Evolutionary conservation across 2,113 vertebrate genomes (phyloP).

Genomic region (Triplophysa tibetana): DNA sequence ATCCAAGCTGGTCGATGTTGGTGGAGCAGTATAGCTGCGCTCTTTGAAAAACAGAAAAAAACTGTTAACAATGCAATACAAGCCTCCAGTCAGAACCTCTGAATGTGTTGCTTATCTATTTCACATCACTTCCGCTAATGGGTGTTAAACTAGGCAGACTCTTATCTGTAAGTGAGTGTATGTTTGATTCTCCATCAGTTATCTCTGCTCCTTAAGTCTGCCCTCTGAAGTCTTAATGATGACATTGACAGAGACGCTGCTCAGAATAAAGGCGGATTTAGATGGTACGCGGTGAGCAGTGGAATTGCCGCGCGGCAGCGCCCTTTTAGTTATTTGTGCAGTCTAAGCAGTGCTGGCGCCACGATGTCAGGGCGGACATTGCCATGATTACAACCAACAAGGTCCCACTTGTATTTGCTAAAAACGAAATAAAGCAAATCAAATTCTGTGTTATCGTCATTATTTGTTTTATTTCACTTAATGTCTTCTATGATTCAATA

Average conservation of each 20-base stretch:
- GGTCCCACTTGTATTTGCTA: too few relatives aligned
- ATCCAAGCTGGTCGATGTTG: background rate
- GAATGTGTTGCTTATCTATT: conserved; percentile 39
- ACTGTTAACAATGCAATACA: background rate
- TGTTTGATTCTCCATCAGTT: conserved; percentile 47
- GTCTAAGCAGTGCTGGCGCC: too few relatives aligned
- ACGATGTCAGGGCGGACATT: too few relatives aligned
- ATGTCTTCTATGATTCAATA: too few relatives aligned
- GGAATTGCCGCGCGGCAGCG: too few relatives aligned
- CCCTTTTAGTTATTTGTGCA: too few relatives aligned
- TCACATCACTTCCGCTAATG: conserved; percentile 47
- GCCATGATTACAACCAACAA: too few relatives aligned
- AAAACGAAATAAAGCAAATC: too few relatives aligned
- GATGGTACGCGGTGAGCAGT: too few relatives aligned
- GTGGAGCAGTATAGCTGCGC: background rate
- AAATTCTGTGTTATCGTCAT: too few relatives aligned
- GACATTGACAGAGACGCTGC: conserved; percentile 31
- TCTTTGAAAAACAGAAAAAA: background rate
- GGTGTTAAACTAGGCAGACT: conserved; percentile 34
- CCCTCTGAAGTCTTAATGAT: conserved; percentile 52
- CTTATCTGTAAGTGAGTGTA: conserved; percentile 44
- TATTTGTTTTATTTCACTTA: too few relatives aligned
- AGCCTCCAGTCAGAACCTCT: conserved; percentile 7
- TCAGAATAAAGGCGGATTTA: background rate
- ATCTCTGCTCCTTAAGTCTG: conserved; percentile 40